Evolutionary conservation across 2,888 invertebrate genomes (phyloP).

Genomic region (Abrostola triplasia): DNA sequence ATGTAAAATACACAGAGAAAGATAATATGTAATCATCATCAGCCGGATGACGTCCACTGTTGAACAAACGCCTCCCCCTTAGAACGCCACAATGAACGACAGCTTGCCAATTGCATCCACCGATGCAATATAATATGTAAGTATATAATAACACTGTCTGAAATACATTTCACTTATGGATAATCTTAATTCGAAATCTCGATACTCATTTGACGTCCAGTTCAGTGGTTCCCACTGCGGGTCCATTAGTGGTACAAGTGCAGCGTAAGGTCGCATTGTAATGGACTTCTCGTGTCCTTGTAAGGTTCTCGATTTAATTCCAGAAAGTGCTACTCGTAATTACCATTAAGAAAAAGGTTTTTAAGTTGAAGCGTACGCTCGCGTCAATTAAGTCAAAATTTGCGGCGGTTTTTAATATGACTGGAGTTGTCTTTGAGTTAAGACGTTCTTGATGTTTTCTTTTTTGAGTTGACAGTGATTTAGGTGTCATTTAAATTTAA

Average conservation of each 20-base stretch:
- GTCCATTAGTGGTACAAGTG: conserved; percentile 68
- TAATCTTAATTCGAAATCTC: not conserved
- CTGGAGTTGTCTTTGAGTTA: not conserved
- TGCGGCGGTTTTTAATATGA: not conserved
- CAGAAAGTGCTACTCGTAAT: conserved; percentile 44
- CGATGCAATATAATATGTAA: too few relatives aligned
- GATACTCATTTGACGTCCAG: conserved; percentile 2
- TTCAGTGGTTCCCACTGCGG: conserved; percentile 26
- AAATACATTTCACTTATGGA: too few relatives aligned
- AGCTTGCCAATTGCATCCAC: too few relatives aligned
- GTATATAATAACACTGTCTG: too few relatives aligned
- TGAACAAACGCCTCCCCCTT: too few relatives aligned
- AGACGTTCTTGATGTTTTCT: too few relatives aligned
- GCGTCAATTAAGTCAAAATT: conserved; percentile 6
- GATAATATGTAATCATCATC: too few relatives aligned
- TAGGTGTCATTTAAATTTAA: too few relatives aligned
- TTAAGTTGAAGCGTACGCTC: conserved; percentile 7
- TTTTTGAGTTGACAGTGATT: too few relatives aligned
- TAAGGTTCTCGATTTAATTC: conserved; percentile 50
- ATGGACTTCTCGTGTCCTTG: conserved; percentile 72
- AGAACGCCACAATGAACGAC: too few relatives aligned
- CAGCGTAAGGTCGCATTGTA: conserved; percentile 67
- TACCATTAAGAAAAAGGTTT: conserved; percentile 17
- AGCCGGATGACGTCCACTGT: too few relatives aligned
- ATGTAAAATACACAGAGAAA: too few relatives aligned